Base-by-base conservation (phyloP, 2,888 invertebrate species). In the Helleia helle region DNA sequence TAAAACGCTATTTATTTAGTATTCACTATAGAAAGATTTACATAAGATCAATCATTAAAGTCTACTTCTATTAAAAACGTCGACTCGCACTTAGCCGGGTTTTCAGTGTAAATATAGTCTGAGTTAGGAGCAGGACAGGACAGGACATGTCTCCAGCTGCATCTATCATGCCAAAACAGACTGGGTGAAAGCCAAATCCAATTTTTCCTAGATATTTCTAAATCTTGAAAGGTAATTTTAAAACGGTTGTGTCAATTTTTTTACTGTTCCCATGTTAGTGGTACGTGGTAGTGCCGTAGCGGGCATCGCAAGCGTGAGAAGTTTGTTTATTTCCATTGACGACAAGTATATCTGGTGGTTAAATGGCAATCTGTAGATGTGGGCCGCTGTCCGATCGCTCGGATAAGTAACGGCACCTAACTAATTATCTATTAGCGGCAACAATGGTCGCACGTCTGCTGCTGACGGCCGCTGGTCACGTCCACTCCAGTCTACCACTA, bases 341-440 rank as follows among this genome's bases (percentile, higher is more conserved):
- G 15, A 39, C 25, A 25, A 11, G 8, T 22, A 13, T 8, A 24
- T 17, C 12, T 8, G 11, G 38, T 38, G 27, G 2, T 54, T 52
- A 57, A 58, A 58, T 58, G 58, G 60, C 56, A 58, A 63, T 64
- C 58, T 55, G 52, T 50, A 55, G 58, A 71, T 69, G 66, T 70
- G 67, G 68, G 64, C 52, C 62, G 61, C 62, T 64, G 63, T 70
- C 70, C 65, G 58, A 48, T 53, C 47, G 52, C 69, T 68, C 50
- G 52, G 69, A 71, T 67, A 68, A 58, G 55, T 81, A 81, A 83
- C 81, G 80, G 80, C 67, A 77, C 56, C 67, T 60, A 69, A 66
- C 80, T 83, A 81, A 83, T 81, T 80, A 80, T 70, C 76, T 79
- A 77, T 80, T 75, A 77, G 58, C 67, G 66, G 61, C 74, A 73